phyloP scores from a whole-genome alignment of 1,140 invertebrate species.

The Scaptomyza graminum region DNA sequence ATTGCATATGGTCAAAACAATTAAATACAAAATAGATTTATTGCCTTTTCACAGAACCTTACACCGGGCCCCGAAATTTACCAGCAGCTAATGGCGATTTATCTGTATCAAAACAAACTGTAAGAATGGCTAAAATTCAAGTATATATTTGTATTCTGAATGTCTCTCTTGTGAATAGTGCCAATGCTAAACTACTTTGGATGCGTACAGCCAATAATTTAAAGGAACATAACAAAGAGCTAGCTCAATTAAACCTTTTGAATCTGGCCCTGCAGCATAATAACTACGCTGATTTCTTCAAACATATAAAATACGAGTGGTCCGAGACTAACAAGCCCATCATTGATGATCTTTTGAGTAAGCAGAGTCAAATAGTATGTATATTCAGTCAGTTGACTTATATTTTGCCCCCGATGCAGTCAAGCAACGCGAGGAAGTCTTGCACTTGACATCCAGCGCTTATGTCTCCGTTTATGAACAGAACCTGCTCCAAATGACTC shows the following conservation, averaged over 20 bases:
- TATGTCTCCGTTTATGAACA: conserved; percentile 72
- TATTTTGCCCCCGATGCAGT: conserved; percentile 16
- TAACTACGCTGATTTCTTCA: conserved; percentile 66
- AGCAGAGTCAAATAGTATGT: neutral
- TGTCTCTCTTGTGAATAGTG: conserved; percentile 20
- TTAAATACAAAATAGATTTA: neutral
- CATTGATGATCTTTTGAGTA: conserved; percentile 59
- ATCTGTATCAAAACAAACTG: conserved; percentile 69
- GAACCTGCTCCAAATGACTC: conserved; percentile 57
- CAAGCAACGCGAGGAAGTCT: conserved; percentile 62
- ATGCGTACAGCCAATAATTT: conserved; percentile 63
- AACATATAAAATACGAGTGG: conserved; percentile 66
- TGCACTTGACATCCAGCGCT: conserved; percentile 53
- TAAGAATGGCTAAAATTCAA: neutral
- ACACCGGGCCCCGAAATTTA: conserved; percentile 54
- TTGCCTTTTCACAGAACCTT: conserved; percentile 41
- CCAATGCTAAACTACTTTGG: conserved; percentile 66
- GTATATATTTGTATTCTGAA: neutral
- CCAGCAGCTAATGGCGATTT: conserved; percentile 67
- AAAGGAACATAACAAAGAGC: conserved; percentile 61
- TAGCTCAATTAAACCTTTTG: conserved; percentile 56
- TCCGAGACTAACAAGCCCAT: conserved; percentile 55
- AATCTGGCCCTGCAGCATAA: conserved; percentile 67
- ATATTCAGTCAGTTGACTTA: neutral
- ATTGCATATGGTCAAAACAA: neutral